These are phyloP conservation scores for Priocnemis perturbator DNA, from an alignment of 2,888 invertebrate genomes.

Conservation along the genomic window DNA sequence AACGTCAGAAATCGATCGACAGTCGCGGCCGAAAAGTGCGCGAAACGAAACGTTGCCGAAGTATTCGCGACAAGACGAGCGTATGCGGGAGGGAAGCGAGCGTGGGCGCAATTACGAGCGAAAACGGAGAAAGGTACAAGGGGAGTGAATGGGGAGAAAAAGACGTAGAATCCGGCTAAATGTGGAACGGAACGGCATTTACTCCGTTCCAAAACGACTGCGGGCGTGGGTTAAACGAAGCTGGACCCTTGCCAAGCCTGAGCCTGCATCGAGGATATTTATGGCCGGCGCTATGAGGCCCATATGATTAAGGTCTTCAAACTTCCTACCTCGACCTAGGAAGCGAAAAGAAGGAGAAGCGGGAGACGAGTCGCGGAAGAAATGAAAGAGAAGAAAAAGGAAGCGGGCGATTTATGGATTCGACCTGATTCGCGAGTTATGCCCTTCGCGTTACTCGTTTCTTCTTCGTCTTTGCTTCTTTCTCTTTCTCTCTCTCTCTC, in stretches of 20 bases:
- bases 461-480: not conserved
- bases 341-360: not conserved
- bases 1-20: no score
- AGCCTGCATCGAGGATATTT: slow-evolving; percentile 63
- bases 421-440: slow-evolving; percentile 42
- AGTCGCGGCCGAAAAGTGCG: slow-evolving; percentile 7
- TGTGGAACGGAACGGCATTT: slow-evolving; percentile 49
- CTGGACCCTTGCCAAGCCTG: slow-evolving; percentile 61
- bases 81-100: no score
- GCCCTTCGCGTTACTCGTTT: slow-evolving; percentile 14
- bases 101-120: not conserved
- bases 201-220: slow-evolving; percentile 29
- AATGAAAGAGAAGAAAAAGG: not conserved
- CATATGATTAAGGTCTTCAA: slow-evolving; percentile 64
- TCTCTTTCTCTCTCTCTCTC: not conserved
- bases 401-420: slow-evolving; percentile 43
- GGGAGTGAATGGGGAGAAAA: slow-evolving; percentile 2
- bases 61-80: no score
- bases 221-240: slow-evolving; percentile 55
- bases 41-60: slow-evolving; percentile 1
- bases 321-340: slow-evolving; percentile 45
- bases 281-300: slow-evolving; percentile 63
- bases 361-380: not conserved
- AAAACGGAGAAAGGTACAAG: slow-evolving; percentile 5
- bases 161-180: slow-evolving; percentile 45